Percentiles rank a stretch among this genome's conserved stretches.
Conservation (phyloP, 2,797 vertebrate genomes). For the Amblyraja radiata region DNA sequence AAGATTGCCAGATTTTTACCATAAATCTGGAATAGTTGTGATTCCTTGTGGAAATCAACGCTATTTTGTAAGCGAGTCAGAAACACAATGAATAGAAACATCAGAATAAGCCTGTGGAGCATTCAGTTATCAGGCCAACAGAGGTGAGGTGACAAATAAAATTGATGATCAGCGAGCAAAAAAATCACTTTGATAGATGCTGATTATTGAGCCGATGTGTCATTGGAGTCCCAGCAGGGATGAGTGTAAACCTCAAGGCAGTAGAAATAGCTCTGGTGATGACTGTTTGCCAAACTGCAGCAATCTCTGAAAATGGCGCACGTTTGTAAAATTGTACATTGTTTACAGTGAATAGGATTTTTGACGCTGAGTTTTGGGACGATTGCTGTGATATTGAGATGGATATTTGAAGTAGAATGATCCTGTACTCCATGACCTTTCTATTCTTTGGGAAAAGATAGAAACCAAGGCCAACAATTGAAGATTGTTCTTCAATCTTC, state of each 20-base stretch:
- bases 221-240: neutral
- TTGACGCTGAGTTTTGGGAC: neutral
- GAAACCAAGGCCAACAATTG: neutral
- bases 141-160: neutral
- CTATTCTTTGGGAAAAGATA: neutral
- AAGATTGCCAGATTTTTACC: neutral
- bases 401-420: neutral
- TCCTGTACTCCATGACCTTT: neutral
- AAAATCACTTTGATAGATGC: constrained; percentile 6
- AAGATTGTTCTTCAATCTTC: neutral
- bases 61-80: neutral
- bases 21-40: neutral
- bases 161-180: neutral
- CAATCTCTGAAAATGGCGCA: neutral
- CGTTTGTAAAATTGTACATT: neutral
- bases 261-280: neutral
- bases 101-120: neutral
- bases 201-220: neutral
- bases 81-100: constrained; percentile 2
- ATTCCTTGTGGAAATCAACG: neutral
- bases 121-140: neutral
- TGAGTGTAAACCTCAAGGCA: neutral
- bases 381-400: neutral
- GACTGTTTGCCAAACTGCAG: neutral
- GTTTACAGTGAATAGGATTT: neutral